These are phyloP conservation scores for Drosophila melanosoma DNA, from an alignment of 2,888 invertebrate genomes.

Conservation along the genomic window DNA sequence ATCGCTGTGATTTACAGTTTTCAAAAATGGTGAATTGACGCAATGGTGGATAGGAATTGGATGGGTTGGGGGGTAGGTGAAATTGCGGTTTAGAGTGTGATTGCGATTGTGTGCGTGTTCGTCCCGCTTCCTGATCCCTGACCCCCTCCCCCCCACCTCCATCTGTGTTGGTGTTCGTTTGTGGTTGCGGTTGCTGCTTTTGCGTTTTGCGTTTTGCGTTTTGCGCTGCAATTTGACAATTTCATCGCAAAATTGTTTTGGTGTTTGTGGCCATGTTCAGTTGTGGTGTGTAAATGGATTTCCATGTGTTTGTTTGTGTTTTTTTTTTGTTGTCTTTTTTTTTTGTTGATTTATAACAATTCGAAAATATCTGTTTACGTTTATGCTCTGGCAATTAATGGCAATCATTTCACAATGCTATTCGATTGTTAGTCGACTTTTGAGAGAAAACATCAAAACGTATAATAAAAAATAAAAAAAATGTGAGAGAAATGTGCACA, in stretches of 20 bases:
- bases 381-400: constrained; percentile 58
- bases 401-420: constrained; percentile 47
- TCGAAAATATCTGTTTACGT: constrained; percentile 51
- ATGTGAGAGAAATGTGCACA: not conserved
- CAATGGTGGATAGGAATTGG: too few relatives aligned
- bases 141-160: too few relatives aligned
- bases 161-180: constrained; percentile 55
- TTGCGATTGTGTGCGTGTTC: constrained; percentile 10
- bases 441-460: not conserved
- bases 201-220: constrained; percentile 77
- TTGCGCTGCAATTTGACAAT: constrained; percentile 78
- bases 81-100: not conserved
- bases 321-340: constrained; percentile 17
- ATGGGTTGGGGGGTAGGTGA: not conserved
- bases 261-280: constrained; percentile 73
- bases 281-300: constrained; percentile 42
- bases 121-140: not conserved
- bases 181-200: constrained; percentile 74
- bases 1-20: constrained; percentile 70
- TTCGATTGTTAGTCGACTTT: constrained; percentile 40
- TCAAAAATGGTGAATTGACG: constrained; percentile 75
- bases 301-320: constrained; percentile 8
- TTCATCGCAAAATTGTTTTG: constrained; percentile 81
- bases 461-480: constrained; percentile 3
- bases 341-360: constrained; percentile 63